Percentiles rank a stretch among this genome's conserved stretches.
Conservation (phyloP, 2,888 invertebrate genomes). For the Pseudeuparius sepicola region DNA sequence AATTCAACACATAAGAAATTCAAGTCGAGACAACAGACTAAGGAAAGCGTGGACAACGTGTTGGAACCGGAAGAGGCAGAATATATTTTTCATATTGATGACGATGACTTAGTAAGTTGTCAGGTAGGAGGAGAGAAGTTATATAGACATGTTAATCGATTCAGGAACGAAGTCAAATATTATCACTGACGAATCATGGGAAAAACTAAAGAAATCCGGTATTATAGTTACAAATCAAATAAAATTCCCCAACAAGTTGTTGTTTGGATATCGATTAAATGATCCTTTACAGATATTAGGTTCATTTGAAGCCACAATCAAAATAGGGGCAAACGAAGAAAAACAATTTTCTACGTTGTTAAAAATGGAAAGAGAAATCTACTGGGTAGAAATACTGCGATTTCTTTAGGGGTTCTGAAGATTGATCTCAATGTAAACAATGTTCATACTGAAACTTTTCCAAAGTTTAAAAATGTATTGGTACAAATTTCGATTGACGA, state of each 20-base stretch:
- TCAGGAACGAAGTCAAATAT: too few relatives aligned
- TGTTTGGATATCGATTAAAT: too few relatives aligned
- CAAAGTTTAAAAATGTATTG: constrained; percentile 12
- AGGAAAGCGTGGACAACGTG: too few relatives aligned
- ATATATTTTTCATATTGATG: constrained; percentile 11
- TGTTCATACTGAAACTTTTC: constrained; percentile 11
- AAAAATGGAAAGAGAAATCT: constrained; percentile 17
- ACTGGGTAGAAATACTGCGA: constrained; percentile 18
- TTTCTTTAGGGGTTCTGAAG: constrained; percentile 14
- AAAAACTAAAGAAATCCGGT: too few relatives aligned
- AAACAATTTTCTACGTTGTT: constrained; percentile 19
- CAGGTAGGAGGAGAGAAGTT: constrained; percentile 20
- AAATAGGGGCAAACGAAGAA: constrained; percentile 12
- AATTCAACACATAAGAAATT: background rate
- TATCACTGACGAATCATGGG: too few relatives aligned
- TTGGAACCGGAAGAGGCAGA: background rate
- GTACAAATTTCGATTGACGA: constrained; percentile 11
- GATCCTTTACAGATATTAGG: constrained; percentile 19
- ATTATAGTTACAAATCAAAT: too few relatives aligned
- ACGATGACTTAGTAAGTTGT: constrained; percentile 10
- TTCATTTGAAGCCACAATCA: constrained; percentile 20
- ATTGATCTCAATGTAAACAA: constrained; percentile 8
- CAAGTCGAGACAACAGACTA: background rate
- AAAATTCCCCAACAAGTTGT: too few relatives aligned
- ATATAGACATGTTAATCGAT: constrained; percentile 20